Conservation (phyloP, 2,797 vertebrate species). For the Mormyrus proboscirostris region DNA sequence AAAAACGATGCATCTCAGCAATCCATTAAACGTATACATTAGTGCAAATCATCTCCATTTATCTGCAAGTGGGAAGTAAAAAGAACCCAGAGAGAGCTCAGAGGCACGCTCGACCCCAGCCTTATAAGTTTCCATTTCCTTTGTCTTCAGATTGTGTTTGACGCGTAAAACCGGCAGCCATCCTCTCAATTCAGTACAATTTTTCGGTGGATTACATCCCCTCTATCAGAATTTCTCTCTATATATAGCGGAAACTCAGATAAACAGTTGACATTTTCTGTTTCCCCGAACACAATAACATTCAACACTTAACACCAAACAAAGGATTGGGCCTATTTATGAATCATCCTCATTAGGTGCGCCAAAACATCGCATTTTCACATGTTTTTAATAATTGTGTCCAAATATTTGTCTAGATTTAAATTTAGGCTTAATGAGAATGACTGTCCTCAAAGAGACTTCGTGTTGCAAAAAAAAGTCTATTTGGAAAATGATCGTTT, state of each 20-base stretch:
- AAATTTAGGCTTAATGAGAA: background rate
- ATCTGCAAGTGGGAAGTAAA: background rate
- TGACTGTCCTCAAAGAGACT: background rate
- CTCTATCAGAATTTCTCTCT: background rate
- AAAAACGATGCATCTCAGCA: background rate
- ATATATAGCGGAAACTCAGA: background rate
- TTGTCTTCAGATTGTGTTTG: background rate
- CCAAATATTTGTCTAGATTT: background rate
- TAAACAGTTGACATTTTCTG: background rate
- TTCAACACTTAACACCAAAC: slow-evolving; percentile 20
- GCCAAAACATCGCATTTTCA: background rate
- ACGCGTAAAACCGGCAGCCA: background rate
- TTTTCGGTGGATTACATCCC: background rate
- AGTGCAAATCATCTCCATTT: background rate
- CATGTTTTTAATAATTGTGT: background rate
- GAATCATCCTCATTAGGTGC: slow-evolving; percentile 35
- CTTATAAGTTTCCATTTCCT: background rate
- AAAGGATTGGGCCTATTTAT: slow-evolving; percentile 59
- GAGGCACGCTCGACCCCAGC: background rate
- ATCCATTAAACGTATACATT: background rate
- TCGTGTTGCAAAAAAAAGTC: background rate
- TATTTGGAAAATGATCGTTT: background rate
- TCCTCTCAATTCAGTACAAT: slow-evolving; percentile 36
- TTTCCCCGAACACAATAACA: background rate
- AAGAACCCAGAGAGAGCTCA: background rate